A percentile compares a stretch with the other conserved stretches of the same genome.
Conservation (phyloP, 2,888 invertebrate species). For the Drosophila anceps region DNA sequence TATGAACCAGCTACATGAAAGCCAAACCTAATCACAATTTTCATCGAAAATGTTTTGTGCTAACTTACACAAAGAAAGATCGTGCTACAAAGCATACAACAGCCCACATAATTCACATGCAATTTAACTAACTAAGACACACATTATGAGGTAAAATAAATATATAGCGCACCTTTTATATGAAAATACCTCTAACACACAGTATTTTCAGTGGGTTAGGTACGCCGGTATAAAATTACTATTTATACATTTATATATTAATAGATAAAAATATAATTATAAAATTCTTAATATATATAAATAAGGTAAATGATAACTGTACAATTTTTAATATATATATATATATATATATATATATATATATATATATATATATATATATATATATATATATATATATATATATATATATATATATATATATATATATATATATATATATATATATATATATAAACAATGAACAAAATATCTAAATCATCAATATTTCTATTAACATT, state of each 20-base stretch:
- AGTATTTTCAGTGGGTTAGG: neutral
- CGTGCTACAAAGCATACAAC: neutral
- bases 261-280: neutral
- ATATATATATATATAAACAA: too few relatives aligned
- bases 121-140: neutral
- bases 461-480: too few relatives aligned
- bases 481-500: too few relatives aligned
- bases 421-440: too few relatives aligned
- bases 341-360: too few relatives aligned
- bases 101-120: neutral
- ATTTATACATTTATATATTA: neutral
- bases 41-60: neutral
- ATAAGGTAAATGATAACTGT: neutral
- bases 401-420: too few relatives aligned
- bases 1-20: neutral
- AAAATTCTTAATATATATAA: neutral
- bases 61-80: neutral
- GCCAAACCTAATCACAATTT: neutral
- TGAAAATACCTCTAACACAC: neutral
- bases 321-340: neutral
- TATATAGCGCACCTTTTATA: neutral
- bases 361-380: too few relatives aligned
- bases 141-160: neutral
- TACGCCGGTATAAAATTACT: neutral
- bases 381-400: too few relatives aligned